Evolutionary conservation across 1,140 invertebrate genomes (phyloP).

Genomic region (Tribolium castaneum): DNA sequence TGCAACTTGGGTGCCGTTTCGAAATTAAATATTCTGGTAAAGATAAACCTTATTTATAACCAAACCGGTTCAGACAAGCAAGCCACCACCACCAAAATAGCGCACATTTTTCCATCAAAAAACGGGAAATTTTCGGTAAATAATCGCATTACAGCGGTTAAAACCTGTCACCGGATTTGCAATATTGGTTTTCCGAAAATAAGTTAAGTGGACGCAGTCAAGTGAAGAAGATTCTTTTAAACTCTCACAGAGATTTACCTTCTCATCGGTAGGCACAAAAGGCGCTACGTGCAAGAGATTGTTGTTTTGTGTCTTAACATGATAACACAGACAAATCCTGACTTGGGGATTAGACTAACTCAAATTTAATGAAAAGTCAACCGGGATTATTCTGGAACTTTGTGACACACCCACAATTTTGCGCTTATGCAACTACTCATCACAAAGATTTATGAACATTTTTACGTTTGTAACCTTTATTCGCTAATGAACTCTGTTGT

Average conservation of each 20-base stretch:
- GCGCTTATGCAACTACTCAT: background rate
- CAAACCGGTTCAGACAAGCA: slow-evolving; percentile 43
- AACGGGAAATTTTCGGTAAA: background rate
- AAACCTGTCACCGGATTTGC: slow-evolving; percentile 43
- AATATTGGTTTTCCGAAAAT: slow-evolving; percentile 46
- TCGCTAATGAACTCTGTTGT: background rate
- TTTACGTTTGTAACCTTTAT: background rate
- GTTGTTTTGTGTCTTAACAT: slow-evolving; percentile 2
- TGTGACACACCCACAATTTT: too few relatives aligned
- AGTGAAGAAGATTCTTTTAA: slow-evolving; percentile 30
- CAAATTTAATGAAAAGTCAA: background rate
- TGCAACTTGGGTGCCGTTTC: slow-evolving; percentile 56
- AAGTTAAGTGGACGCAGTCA: slow-evolving; percentile 26
- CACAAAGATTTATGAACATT: background rate
- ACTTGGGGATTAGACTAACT: background rate
- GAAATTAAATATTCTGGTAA: slow-evolving; percentile 58
- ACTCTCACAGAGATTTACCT: slow-evolving; percentile 5
- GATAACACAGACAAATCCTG: background rate
- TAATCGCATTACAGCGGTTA: slow-evolving; percentile 46
- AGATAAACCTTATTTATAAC: slow-evolving; percentile 57
- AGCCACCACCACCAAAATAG: background rate
- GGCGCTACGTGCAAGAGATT: slow-evolving; percentile 7
- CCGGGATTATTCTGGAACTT: background rate
- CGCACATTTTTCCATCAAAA: background rate
- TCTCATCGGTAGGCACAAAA: background rate